Conservation (phyloP, 2,113 vertebrate genomes). For the Mesocricetus auratus region DNA sequence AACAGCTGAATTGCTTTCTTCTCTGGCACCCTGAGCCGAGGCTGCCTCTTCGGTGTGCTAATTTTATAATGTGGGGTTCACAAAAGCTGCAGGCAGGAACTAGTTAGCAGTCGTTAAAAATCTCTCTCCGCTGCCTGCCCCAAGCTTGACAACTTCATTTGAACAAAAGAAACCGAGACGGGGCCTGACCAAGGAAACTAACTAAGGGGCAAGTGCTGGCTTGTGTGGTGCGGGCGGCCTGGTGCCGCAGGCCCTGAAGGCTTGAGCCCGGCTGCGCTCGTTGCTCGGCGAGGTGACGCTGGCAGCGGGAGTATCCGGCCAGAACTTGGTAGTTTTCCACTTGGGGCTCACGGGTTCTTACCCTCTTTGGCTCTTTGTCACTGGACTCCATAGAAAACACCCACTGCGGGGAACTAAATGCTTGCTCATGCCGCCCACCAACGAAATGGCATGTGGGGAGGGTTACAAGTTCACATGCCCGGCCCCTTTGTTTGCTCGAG, state of each 20-base stretch:
- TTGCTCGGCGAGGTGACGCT: background rate
- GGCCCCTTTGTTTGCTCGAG: slow-evolving; percentile 58
- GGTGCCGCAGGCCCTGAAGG: background rate
- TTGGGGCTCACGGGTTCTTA: slow-evolving; percentile 59
- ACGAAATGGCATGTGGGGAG: slow-evolving; percentile 60
- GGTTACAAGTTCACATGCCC: slow-evolving; percentile 80
- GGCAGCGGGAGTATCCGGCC: background rate
- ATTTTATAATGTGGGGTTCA: background rate
- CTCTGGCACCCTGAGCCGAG: background rate
- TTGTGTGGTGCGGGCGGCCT: background rate
- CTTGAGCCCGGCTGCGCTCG: background rate
- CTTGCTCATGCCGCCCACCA: slow-evolving; percentile 80
- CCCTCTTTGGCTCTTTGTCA: slow-evolving; percentile 75
- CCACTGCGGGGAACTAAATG: slow-evolving; percentile 75
- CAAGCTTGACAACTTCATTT: background rate
- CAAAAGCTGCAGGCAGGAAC: background rate
- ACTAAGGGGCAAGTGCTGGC: background rate
- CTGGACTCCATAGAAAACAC: slow-evolving; percentile 77
- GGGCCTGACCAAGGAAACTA: too few relatives aligned
- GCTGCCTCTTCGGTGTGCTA: background rate
- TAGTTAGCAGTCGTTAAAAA: background rate
- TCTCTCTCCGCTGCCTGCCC: background rate
- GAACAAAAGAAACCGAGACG: background rate
- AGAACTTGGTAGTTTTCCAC: slow-evolving; percentile 74
- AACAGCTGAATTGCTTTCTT: background rate